Evolutionary conservation across 2,888 invertebrate genomes (phyloP).

Genomic region (Napeogenes inachia): DNA sequence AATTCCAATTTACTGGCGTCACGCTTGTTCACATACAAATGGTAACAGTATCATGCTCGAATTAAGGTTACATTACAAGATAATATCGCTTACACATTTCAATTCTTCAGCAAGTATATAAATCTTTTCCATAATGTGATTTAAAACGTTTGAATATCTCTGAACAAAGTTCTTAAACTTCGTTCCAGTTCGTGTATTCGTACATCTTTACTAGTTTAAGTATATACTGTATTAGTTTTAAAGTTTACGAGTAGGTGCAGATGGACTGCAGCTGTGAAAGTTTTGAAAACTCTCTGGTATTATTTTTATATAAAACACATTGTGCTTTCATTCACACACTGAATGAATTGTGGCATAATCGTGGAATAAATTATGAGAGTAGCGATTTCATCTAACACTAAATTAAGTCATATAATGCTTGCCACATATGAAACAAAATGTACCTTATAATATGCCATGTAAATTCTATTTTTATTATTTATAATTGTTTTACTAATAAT

Average conservation of each 20-base stretch:
- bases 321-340: too few relatives aligned
- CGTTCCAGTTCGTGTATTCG: background rate
- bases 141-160: conserved; percentile 4
- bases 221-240: conserved; percentile 1
- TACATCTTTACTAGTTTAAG: conserved; percentile 6
- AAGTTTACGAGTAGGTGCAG: background rate
- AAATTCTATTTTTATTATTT: too few relatives aligned
- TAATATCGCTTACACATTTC: too few relatives aligned
- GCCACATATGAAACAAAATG: too few relatives aligned
- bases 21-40: conserved; percentile 12
- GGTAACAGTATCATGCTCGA: conserved; percentile 10
- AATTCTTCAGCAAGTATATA: too few relatives aligned
- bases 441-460: too few relatives aligned
- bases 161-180: conserved; percentile 1
- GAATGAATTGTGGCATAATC: too few relatives aligned
- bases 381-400: background rate
- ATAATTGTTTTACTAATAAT: too few relatives aligned
- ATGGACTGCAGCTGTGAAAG: background rate
- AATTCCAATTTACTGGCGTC: conserved; percentile 15
- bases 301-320: too few relatives aligned
- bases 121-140: too few relatives aligned
- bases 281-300: background rate
- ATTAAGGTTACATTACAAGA: background rate
- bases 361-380: too few relatives aligned
- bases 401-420: too few relatives aligned